Conservation (phyloP, 2,113 vertebrate species). For the Notothenia coriiceps region DNA sequence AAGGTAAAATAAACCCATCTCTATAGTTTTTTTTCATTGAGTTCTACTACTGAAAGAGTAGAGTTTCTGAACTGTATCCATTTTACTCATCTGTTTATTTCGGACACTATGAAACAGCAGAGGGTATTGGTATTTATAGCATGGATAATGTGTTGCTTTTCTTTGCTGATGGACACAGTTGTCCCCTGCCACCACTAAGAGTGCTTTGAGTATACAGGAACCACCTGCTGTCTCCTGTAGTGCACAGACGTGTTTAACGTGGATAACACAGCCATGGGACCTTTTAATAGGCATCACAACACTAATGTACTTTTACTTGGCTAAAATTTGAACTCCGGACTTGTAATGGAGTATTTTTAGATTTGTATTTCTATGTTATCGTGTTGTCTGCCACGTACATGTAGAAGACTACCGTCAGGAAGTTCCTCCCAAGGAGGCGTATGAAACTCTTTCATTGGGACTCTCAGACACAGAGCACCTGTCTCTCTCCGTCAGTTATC, state of each 20-base stretch:
- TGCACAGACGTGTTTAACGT: slow-evolving; percentile 48
- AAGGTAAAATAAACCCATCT: no score
- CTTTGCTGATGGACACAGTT: slow-evolving; percentile 79
- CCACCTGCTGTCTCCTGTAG: slow-evolving; percentile 77
- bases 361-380: no score
- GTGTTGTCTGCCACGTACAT: slow-evolving; percentile 13
- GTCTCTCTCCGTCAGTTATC: slow-evolving; percentile 61
- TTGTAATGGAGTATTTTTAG: no score
- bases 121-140: slow-evolving; percentile 60
- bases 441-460: slow-evolving; percentile 42
- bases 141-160: slow-evolving; percentile 54
- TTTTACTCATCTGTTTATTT: background rate
- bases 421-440: slow-evolving; percentile 33
- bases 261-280: slow-evolving; percentile 27
- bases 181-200: slow-evolving; percentile 65
- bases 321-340: no score
- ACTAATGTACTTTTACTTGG: no score
- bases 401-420: slow-evolving; percentile 18
- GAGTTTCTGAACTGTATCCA: background rate
- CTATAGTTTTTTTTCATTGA: background rate
- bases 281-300: slow-evolving; percentile 21
- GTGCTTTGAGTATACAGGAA: slow-evolving; percentile 60
- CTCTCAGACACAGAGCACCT: slow-evolving; percentile 69
- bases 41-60: background rate
- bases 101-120: background rate